phyloP scores from a whole-genome alignment of 1,140 invertebrate genomes.

The Carposina sasakii region DNA sequence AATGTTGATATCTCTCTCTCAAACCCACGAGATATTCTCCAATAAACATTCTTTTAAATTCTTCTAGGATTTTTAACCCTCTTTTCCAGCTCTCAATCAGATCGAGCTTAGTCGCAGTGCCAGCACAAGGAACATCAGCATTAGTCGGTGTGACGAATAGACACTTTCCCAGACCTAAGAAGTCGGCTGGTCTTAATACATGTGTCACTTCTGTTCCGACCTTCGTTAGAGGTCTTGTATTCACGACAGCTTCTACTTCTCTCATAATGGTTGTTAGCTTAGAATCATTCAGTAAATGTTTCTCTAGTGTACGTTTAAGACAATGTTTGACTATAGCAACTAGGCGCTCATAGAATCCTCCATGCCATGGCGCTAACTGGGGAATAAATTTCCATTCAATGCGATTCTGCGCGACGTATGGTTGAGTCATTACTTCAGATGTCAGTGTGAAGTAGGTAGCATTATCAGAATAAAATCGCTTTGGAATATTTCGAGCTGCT shows the following conservation, averaged over 20 bases:
- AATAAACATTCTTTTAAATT: slow-evolving; percentile 11
- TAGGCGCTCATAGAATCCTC: slow-evolving; percentile 13
- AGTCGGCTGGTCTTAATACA: slow-evolving; percentile 9
- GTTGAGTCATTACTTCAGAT: slow-evolving; percentile 1
- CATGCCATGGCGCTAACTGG: slow-evolving; percentile 11
- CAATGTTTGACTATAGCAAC: slow-evolving; percentile 11
- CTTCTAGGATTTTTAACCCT: slow-evolving; percentile 1
- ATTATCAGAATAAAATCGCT: slow-evolving; percentile 9
- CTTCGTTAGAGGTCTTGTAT: slow-evolving; percentile 5
- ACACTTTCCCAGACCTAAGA: background rate
- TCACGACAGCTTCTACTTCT: slow-evolving; percentile 11
- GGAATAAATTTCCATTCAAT: slow-evolving; percentile 15
- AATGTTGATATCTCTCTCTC: background rate
- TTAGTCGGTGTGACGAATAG: background rate
- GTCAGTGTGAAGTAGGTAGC: slow-evolving; percentile 7
- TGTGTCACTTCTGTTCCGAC: slow-evolving; percentile 1
- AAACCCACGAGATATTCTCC: slow-evolving; percentile 6
- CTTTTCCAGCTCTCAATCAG: slow-evolving; percentile 10
- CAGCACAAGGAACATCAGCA: background rate
- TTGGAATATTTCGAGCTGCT: slow-evolving; percentile 26
- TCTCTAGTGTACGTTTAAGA: slow-evolving; percentile 12
- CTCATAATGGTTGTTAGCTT: slow-evolving; percentile 8
- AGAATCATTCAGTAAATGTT: slow-evolving; percentile 5
- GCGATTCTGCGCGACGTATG: background rate
- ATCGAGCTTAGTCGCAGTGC: background rate